phyloP scores from a whole-genome alignment of 1,140 invertebrate species.

The Drosophila bocqueti region DNA sequence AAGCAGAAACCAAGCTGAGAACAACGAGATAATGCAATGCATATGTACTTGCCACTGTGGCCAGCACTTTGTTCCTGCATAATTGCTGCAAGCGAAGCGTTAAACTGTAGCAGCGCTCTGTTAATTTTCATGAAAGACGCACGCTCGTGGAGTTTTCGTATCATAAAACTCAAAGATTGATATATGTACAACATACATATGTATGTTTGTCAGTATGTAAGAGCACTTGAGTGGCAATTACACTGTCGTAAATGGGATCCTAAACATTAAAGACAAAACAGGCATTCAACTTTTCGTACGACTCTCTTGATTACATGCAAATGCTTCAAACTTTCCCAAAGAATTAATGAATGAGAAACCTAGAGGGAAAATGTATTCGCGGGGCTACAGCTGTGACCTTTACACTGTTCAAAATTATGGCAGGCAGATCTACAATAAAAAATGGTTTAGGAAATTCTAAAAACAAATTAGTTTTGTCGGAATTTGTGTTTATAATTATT shows the following conservation, averaged over 20 bases:
- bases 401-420: not conserved
- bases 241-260: slow-evolving; percentile 60
- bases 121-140: slow-evolving; percentile 56
- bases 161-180: slow-evolving; percentile 23
- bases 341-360: slow-evolving; percentile 39
- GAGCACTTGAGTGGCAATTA: slow-evolving; percentile 53
- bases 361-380: slow-evolving; percentile 5
- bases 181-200: not conserved
- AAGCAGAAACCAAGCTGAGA: not conserved
- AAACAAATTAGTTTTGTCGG: too few species aligned
- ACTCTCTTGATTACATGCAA: slow-evolving; percentile 58
- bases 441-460: too few species aligned
- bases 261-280: slow-evolving; percentile 58
- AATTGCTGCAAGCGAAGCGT: slow-evolving; percentile 68
- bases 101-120: slow-evolving; percentile 67
- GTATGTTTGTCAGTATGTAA: not conserved
- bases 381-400: not conserved
- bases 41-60: slow-evolving; percentile 36
- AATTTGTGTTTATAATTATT: too few species aligned
- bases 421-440: too few species aligned
- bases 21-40: slow-evolving; percentile 9
- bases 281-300: slow-evolving; percentile 47
- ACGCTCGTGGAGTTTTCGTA: slow-evolving; percentile 5
- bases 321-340: slow-evolving; percentile 66
- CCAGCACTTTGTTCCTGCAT: slow-evolving; percentile 53